Evolutionary conservation across 2,888 invertebrate species (phyloP).

Genomic region (Artemia sp.): DNA sequence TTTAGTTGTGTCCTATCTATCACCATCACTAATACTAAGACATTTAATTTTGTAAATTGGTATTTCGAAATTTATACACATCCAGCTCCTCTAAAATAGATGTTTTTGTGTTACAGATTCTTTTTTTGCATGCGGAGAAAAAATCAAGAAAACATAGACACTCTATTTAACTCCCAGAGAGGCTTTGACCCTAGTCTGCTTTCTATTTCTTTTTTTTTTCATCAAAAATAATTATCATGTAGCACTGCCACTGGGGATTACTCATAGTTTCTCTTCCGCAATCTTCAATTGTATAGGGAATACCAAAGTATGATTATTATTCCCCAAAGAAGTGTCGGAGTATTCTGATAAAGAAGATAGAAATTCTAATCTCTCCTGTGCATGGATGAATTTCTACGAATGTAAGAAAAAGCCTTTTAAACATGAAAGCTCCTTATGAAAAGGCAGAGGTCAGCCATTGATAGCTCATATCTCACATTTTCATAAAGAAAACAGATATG

Average conservation of each 20-base stretch:
- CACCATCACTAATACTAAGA: too few species aligned
- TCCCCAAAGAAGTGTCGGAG: background rate
- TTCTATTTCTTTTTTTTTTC: background rate
- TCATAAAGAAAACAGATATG: too few species aligned
- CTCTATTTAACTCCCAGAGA: too few species aligned
- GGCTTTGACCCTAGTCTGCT: background rate
- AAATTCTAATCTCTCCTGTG: too few species aligned
- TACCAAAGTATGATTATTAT: conserved; percentile 1
- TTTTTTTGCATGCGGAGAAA: too few species aligned
- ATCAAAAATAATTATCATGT: conserved; percentile 2
- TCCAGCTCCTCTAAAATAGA: too few species aligned
- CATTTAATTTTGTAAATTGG: too few species aligned
- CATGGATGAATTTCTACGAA: conserved; percentile 16
- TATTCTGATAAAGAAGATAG: background rate
- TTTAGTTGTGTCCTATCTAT: too few species aligned
- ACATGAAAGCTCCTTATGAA: conserved; percentile 25
- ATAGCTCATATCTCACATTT: too few species aligned
- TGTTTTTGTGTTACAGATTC: too few species aligned
- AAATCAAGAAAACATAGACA: too few species aligned
- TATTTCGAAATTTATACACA: too few species aligned
- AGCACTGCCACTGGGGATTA: background rate
- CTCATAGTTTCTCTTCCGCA: conserved; percentile 3
- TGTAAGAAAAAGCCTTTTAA: conserved; percentile 23
- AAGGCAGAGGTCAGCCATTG: conserved; percentile 22
- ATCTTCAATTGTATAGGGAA: background rate